Base-by-base conservation (phyloP, 2,113 vertebrate species). In the Chlorodrepanis virens region DNA sequence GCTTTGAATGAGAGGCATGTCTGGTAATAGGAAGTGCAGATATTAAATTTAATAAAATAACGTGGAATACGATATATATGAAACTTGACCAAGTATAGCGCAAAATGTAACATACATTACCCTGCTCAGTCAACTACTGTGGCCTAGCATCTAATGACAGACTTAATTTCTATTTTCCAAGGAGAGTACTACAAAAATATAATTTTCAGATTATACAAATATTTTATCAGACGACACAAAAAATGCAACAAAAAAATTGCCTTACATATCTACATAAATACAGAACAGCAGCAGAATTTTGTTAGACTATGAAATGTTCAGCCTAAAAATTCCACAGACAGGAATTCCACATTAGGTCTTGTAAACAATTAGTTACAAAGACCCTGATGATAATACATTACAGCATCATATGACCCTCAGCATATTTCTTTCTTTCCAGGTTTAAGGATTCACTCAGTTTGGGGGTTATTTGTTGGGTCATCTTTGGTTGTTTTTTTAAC, bases 21-120 rank as follows among this genome's bases (percentile, higher is more conserved):
- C 98, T 98, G 98, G 98, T 99, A 99, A 99, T 99, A 98, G 98
- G 98, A 98, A 98, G 98, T 99, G 98, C 97, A 98, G 98, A 98
- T 99, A 99, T 99, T 99, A 99, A 98, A 98, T 98, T 98, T 99
- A 99, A 99, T 99, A 99, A 99, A 99, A 99, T 99, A 99, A 99
- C 98, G 65, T 97, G 96, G 98, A 98, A 98, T 98, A 98, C 98
- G 79, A 98, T 98, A 98, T 98, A 98, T 98, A 98, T 98, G 98
- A 97, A 98, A 98, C 98, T 98, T 98, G 98, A 98, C 98, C 98
- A 98, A 98, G 97, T 98, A 97, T 70, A 97, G 97, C 97, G 94
- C 95, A 89, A 97, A 97, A 97, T 68, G 81, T 77, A 97, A 97
- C 97, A 98, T 98, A 97, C 97, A 98, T 98, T 98, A 98, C 95